Conservation (phyloP, 2,113 vertebrate species). For the Brienomyrus longianalis region DNA sequence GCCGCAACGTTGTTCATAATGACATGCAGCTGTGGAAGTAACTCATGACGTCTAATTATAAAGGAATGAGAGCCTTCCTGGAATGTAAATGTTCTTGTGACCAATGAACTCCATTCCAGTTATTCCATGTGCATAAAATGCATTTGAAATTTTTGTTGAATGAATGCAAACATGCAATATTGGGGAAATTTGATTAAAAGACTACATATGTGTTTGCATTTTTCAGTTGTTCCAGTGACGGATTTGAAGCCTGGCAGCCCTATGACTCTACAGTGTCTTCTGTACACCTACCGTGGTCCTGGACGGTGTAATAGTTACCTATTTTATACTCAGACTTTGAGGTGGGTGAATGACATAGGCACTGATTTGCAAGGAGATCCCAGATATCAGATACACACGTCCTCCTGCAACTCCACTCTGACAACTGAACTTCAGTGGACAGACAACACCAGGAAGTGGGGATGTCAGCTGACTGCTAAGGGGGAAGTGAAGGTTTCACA, state of each 20-base stretch:
- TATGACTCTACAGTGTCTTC: constrained; percentile 15
- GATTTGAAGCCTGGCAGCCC: constrained; percentile 1
- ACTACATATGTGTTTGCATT: not conserved
- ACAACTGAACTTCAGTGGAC: not conserved
- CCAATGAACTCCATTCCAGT: not conserved
- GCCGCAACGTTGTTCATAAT: not conserved
- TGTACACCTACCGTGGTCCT: not conserved
- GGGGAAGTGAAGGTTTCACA: not conserved
- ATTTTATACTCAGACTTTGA: not conserved
- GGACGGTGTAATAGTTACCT: not conserved
- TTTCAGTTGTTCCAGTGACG: not conserved
- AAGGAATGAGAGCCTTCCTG: not conserved
- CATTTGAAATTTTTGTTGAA: not conserved
- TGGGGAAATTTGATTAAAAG: not conserved
- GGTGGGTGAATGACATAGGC: not conserved
- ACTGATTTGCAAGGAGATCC: not conserved
- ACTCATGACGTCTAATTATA: not conserved
- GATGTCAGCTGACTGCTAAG: not conserved
- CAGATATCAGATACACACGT: not conserved
- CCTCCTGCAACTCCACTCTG: constrained; percentile 7
- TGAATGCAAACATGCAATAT: not conserved
- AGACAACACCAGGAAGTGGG: not conserved
- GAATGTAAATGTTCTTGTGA: not conserved
- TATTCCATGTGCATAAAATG: not conserved
- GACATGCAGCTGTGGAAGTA: not conserved